A percentile compares a stretch with the other conserved stretches of the same genome.
Conservation (phyloP, 2,797 vertebrate species). For the Heterohyrax brucei region DNA sequence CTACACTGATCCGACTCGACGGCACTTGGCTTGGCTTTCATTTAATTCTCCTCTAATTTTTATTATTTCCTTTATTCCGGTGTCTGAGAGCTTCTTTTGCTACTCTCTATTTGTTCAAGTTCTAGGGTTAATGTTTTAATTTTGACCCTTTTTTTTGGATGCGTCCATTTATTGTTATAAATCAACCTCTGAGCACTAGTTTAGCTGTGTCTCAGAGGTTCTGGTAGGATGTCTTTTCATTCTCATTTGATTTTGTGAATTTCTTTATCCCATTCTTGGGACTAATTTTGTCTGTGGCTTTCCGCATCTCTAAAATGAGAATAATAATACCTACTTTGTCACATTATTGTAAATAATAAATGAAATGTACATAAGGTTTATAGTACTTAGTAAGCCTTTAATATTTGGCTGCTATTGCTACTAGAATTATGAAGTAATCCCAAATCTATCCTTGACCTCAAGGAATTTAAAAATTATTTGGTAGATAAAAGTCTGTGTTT, state of each 20-base stretch:
- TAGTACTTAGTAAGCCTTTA: constrained; percentile 55
- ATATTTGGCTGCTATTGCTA: constrained; percentile 56
- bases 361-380: constrained; percentile 50
- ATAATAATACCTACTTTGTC: constrained; percentile 54
- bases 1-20: too few relatives aligned
- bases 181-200: too few relatives aligned
- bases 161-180: too few relatives aligned
- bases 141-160: too few relatives aligned
- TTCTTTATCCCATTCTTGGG: too few relatives aligned
- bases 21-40: too few relatives aligned
- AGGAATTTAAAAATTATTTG: constrained; percentile 64
- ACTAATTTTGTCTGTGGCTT: constrained; percentile 68
- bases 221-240: neutral
- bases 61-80: too few relatives aligned
- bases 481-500: constrained; percentile 64
- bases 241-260: too few relatives aligned
- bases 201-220: neutral
- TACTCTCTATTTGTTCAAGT: too few relatives aligned
- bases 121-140: too few relatives aligned
- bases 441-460: constrained; percentile 66
- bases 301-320: constrained; percentile 28
- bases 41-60: too few relatives aligned
- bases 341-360: constrained; percentile 69
- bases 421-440: constrained; percentile 57
- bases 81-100: too few relatives aligned